A percentile compares a stretch with the other conserved stretches of the same genome.
Conservation (phyloP, 1,140 invertebrate genomes). For the Pseudobourletiella spinata region DNA sequence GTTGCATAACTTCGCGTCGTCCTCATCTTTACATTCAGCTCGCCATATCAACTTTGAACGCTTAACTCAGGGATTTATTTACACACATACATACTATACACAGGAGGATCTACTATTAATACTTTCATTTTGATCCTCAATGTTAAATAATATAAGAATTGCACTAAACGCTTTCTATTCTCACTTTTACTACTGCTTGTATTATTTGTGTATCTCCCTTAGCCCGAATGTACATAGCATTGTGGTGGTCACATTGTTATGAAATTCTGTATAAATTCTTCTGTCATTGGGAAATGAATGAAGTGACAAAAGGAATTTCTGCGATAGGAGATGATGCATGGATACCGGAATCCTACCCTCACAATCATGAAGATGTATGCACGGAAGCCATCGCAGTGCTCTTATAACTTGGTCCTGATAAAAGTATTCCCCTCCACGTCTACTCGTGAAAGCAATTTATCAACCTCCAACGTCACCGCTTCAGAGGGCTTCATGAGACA, state of each 20-base stretch:
- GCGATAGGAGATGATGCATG: too few relatives aligned
- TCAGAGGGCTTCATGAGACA: too few relatives aligned
- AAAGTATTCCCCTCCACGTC: too few relatives aligned
- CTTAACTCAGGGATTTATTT: too few relatives aligned
- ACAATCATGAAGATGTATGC: neutral
- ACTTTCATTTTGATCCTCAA: too few relatives aligned
- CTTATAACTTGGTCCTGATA: too few relatives aligned
- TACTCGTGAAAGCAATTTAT: too few relatives aligned
- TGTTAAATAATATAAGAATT: too few relatives aligned
- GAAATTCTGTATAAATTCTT: neutral
- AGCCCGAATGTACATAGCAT: neutral
- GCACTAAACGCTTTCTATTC: too few relatives aligned
- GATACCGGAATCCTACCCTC: constrained; percentile 1
- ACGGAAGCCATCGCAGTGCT: neutral
- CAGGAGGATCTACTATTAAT: too few relatives aligned
- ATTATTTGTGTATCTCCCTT: neutral
- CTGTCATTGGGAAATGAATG: neutral
- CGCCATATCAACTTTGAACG: too few relatives aligned
- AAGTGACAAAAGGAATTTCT: neutral
- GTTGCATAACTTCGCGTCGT: constrained; percentile 21
- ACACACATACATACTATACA: neutral
- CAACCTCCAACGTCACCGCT: too few relatives aligned
- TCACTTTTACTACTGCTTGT: neutral
- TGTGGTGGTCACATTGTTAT: neutral
- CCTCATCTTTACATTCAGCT: constrained; percentile 8